A percentile compares a stretch with the other conserved stretches of the same genome.
Conservation (phyloP, 2,888 invertebrate genomes). For the Dasysyrphus tricinctus region DNA sequence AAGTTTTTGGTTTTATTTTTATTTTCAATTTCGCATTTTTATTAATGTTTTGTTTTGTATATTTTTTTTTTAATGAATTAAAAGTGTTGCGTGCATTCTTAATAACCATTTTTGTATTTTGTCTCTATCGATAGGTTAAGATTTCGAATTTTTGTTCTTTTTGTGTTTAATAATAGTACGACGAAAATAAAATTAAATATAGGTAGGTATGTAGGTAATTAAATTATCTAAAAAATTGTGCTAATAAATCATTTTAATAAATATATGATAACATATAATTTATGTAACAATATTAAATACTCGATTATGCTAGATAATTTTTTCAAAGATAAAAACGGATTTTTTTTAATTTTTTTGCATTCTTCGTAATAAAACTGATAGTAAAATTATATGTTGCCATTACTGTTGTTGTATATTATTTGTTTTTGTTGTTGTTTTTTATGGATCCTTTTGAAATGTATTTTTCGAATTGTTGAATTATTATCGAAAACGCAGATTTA, state of each 20-base stretch:
- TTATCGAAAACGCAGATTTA: conserved; percentile 40
- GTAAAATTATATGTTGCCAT: conserved; percentile 36
- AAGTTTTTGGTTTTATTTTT: conserved; percentile 33
- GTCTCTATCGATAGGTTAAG: conserved; percentile 45
- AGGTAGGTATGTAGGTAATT: conserved; percentile 33
- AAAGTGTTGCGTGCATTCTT: conserved; percentile 66
- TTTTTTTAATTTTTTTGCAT: conserved; percentile 12
- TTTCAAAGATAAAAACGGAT: conserved; percentile 48
- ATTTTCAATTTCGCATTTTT: conserved; percentile 40
- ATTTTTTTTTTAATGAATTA: conserved; percentile 42
- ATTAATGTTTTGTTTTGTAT: conserved; percentile 9
- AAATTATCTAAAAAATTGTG: conserved; percentile 72
- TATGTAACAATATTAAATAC: conserved; percentile 59
- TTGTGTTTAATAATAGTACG: conserved; percentile 20
- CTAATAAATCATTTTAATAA: conserved; percentile 72
- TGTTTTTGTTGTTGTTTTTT: conserved; percentile 32
- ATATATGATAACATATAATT: conserved; percentile 67
- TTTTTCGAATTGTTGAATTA: conserved; percentile 37
- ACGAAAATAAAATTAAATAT: conserved; percentile 48
- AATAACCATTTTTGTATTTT: conserved; percentile 43
- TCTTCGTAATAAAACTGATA: conserved; percentile 34
- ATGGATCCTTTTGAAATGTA: conserved; percentile 10
- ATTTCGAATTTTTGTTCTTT: conserved; percentile 41
- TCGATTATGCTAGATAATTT: conserved; percentile 64
- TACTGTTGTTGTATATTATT: conserved; percentile 9